Evolutionary conservation across 2,888 invertebrate genomes (phyloP), one percentile per base, ranked within the genome.

Genomic region (Mantis religiosa): DNA sequence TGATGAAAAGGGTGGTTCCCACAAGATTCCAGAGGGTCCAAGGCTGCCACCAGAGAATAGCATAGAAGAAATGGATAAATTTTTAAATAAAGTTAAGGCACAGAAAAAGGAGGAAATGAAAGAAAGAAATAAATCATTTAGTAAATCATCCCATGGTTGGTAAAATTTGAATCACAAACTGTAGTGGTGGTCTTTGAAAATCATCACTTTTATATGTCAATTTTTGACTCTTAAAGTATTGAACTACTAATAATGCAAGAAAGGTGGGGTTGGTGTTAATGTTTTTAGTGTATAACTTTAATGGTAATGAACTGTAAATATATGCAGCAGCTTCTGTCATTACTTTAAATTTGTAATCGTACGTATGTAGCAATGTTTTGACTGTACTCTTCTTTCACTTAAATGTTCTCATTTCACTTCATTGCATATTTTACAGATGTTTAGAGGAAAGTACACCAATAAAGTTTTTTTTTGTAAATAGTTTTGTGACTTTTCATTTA

Each of bases 91-190:
- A 91, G 94, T 94, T 20, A 95, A 95, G 92, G 94, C 94, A 91
- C 94, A 95, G 90, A 94, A 94, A 89, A 95, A 95, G 91, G 94
- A 95, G 91, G 95, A 94, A 90, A 94, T 94, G 92, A 91, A 94
- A 54, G 94, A 94, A 90, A 92, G 94, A 90, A 94, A 94, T 82
- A 89, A 89, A 47, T 85, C 87, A 28, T 89, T 89, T 81, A 83
- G 47, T 25, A 89, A 89, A 34, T 89, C 89, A 27, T 34, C 71
- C 87, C 85, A 82, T 85, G 71, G 30, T 85, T 85, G 88, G 89
- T 87, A 89, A 54, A 27, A 41, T 82, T 25, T n/a, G 25, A 20
- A 20, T 71, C 54, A 54, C 54, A 71, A 71, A 25, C 54, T 20
- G 6, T 20, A 71, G 54, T 71, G 54, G 54, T 71, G 54, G 20